Percentiles rank a stretch among this genome's conserved stretches.
Evolutionary conservation across 1,140 invertebrate species (phyloP).

Genomic region (Ditylenchus dipsaci): DNA sequence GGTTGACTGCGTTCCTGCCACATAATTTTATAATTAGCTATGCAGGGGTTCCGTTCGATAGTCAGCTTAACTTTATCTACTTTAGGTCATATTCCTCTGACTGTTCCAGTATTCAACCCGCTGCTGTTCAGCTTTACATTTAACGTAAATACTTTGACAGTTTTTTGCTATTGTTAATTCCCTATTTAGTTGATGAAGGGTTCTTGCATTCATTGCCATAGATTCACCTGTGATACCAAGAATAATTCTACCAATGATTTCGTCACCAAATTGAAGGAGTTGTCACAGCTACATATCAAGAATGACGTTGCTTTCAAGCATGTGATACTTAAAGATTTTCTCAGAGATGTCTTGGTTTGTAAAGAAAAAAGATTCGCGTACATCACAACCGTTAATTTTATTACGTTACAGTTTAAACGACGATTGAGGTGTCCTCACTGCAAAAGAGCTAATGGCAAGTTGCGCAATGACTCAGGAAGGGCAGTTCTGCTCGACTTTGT

Average conservation of each 20-base stretch:
- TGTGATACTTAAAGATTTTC: slow-evolving; percentile 21
- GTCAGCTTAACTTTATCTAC: not conserved
- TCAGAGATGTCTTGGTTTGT: slow-evolving; percentile 30
- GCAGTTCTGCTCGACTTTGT: slow-evolving; percentile 51
- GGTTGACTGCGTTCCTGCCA: not conserved
- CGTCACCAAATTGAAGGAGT: slow-evolving; percentile 68
- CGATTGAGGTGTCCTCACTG: slow-evolving; percentile 47
- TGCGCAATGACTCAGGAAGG: slow-evolving; percentile 45
- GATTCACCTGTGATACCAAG: slow-evolving; percentile 52
- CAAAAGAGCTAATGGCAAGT: slow-evolving; percentile 45
- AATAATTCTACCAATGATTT: slow-evolving; percentile 61
- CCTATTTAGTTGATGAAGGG: slow-evolving; percentile 64
- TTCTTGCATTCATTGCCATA: slow-evolving; percentile 63
- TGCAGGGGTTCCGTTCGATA: no score
- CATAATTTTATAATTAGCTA: no score
- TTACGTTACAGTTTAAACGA: slow-evolving; percentile 46
- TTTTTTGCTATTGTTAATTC: not conserved
- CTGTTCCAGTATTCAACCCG: slow-evolving; percentile 83
- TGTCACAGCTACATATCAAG: not conserved
- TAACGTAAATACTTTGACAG: slow-evolving; percentile 61
- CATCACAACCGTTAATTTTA: not conserved
- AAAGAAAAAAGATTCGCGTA: no score
- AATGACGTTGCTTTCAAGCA: slow-evolving; percentile 19
- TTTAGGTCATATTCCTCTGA: slow-evolving; percentile 75
- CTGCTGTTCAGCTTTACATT: slow-evolving; percentile 74